Conservation (phyloP, 2,113 vertebrate genomes). For the Numenius arquata region DNA sequence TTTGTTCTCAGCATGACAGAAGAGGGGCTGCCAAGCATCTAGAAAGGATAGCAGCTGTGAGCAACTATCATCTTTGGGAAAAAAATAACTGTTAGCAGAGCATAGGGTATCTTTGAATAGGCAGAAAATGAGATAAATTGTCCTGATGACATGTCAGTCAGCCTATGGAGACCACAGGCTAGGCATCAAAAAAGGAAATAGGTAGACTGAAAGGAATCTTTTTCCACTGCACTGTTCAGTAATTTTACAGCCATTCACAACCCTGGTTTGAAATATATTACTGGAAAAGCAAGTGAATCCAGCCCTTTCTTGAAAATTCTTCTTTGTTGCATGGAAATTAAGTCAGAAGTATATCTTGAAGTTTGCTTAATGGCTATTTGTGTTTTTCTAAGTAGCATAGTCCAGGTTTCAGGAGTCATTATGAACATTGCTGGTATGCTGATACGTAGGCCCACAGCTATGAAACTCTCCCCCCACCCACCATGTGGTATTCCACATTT, state of each 20-base stretch:
- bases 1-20: not conserved
- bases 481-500: not conserved
- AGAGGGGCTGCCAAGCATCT: not conserved
- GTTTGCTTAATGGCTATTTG: not conserved
- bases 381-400: not conserved
- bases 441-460: not conserved
- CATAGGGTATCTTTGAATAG: not conserved
- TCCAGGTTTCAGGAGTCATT: not conserved
- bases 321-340: not conserved
- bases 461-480: not conserved
- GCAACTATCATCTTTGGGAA: not conserved
- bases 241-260: not conserved
- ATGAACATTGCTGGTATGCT: not conserved
- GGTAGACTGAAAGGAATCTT: not conserved
- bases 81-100: not conserved
- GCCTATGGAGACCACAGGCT: not conserved
- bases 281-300: not conserved
- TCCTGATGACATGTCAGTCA: not conserved
- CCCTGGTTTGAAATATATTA: not conserved
- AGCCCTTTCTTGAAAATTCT: not conserved
- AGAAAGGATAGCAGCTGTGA: not conserved
- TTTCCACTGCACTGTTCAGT: not conserved
- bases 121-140: not conserved
- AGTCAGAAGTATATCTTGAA: not conserved
- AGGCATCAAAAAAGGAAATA: not conserved